Evolutionary conservation across 37 sponge, comb jelly and placozoan species (phyloP), one percentile per base, ranked within the genome.

Genomic region (Geodia barretti): DNA sequence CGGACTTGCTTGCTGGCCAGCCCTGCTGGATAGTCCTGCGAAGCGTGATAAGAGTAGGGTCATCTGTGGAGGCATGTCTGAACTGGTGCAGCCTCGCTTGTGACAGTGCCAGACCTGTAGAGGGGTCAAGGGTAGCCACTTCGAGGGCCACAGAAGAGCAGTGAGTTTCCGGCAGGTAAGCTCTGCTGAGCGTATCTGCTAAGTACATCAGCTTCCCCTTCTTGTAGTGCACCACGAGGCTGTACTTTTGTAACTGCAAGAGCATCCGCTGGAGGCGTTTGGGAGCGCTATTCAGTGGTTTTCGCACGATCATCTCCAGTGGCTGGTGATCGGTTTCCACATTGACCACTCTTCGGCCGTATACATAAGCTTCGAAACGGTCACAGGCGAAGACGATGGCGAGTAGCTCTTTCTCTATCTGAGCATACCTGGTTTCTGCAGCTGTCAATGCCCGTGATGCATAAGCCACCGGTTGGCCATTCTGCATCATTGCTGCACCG

Each of bases 241-340:
- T 79, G 76, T 75, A 90, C 63, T 74, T 59, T 39, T 90, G 90
- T 4, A 80, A 47, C 5, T 43, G 40, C 8, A 84, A 64, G 31
- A 90, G 47, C 72, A 90, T 79, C 26, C 85, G 32, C 60, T 90
- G 85, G 28, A 84, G 68, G 39, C 85, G 68, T 11, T 35, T 62
- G 19, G 90, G 90, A 32, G 80, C 76, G 2, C 28, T 74, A 62
- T 74, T n/a, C 17, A 90, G 47, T 0, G 90, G 85, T 67, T 90
- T 90, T 21, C 23, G 32, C 20, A 84, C 14, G 39, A 79, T 80
- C 0, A 60, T 39, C 37, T 42, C 79, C 1, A 89, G 73, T n/a
- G 87, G 87, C 69, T 86, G 43, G 64, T 85, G 86, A n/a, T n/a
- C n/a, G n/a, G n/a, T n/a, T n/a, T n/a, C n/a, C n/a, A n/a, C n/a